These are phyloP conservation scores for Cerceris rybyensis DNA, from an alignment of 2,888 invertebrate genomes.

Conservation along the genomic window DNA sequence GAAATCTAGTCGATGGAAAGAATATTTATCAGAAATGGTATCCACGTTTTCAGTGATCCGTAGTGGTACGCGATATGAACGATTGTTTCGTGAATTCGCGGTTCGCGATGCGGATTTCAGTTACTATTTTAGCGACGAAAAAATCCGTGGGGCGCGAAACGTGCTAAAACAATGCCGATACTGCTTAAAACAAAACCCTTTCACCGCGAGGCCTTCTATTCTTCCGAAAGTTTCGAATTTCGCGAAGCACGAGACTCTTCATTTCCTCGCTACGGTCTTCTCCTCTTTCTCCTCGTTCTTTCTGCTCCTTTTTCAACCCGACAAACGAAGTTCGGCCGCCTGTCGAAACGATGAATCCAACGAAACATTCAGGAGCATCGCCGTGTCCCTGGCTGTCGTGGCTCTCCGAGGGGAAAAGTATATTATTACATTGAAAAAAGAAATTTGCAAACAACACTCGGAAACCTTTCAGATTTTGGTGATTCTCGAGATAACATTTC, in stretches of 20 bases:
- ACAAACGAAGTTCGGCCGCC: slow-evolving; percentile 25
- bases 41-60: too few species aligned
- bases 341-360: slow-evolving; percentile 38
- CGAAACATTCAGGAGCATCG: slow-evolving; percentile 16
- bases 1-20: too few species aligned
- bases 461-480: not conserved
- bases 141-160: too few species aligned
- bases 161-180: slow-evolving; percentile 15
- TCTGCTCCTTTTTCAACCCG: slow-evolving; percentile 30
- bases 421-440: slow-evolving; percentile 30
- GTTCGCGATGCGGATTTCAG: too few species aligned
- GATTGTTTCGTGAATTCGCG: too few species aligned
- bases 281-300: slow-evolving; percentile 29
- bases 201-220: slow-evolving; percentile 1
- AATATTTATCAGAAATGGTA: too few species aligned
- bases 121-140: too few species aligned
- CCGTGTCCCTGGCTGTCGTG: not conserved
- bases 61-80: too few species aligned
- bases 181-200: not conserved
- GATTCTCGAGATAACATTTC: not conserved
- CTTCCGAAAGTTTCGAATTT: slow-evolving; percentile 30
- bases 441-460: not conserved
- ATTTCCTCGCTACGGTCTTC: slow-evolving; percentile 30
- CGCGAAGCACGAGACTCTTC: slow-evolving; percentile 28
- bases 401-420: slow-evolving; percentile 4